Conservation (phyloP, 2,113 vertebrate genomes). For the Leptobrachium leishanense region DNA sequence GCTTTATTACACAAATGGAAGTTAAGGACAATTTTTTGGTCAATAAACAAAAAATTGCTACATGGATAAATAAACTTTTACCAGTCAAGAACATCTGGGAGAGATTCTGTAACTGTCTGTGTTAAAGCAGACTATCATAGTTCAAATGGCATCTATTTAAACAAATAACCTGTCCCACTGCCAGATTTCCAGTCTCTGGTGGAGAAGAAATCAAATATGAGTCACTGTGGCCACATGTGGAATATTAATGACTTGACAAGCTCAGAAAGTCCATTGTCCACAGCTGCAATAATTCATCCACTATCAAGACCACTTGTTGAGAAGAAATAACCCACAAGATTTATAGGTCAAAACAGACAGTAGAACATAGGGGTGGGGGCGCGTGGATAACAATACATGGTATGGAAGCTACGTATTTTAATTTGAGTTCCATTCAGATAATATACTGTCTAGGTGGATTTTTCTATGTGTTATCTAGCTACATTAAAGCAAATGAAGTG, state of each 20-base stretch:
- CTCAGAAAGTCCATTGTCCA: constrained; percentile 18
- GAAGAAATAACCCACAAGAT: constrained; percentile 1
- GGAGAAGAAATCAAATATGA: constrained; percentile 31
- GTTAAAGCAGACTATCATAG: constrained; percentile 13
- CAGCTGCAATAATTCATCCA: constrained; percentile 29
- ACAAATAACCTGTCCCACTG: constrained; percentile 23
- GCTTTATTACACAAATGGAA: constrained; percentile 7
- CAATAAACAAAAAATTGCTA: constrained; percentile 20
- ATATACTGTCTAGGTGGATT: too few species aligned
- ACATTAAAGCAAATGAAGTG: too few species aligned
- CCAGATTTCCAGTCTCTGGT: constrained; percentile 34
- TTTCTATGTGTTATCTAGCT: too few species aligned
- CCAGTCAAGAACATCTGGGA: constrained; percentile 21
- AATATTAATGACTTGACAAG: constrained; percentile 23
- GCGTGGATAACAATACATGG: background rate
- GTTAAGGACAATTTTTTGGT: background rate
- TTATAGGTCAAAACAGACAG: background rate
- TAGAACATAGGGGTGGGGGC: too few species aligned
- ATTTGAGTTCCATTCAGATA: too few species aligned
- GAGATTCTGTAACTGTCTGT: constrained; percentile 10
- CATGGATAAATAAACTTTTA: constrained; percentile 29
- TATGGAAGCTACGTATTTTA: background rate
- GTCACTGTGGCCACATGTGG: constrained; percentile 38
- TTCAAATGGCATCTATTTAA: constrained; percentile 26
- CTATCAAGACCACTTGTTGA: constrained; percentile 18